Conservation (phyloP, 2,113 vertebrate species). For the Rutilus rutilus region DNA sequence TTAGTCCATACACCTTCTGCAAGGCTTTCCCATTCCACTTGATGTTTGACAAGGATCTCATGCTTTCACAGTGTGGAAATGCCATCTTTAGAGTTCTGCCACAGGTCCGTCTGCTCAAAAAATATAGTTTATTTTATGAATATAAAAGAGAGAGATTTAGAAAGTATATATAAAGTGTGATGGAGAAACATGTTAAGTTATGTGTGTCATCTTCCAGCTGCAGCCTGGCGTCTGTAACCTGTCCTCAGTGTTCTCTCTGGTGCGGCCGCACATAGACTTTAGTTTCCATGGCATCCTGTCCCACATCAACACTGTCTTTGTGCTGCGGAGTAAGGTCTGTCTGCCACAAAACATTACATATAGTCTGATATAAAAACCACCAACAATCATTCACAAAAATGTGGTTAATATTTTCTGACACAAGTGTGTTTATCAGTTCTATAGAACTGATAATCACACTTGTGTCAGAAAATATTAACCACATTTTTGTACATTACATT, state of each 20-base stretch:
- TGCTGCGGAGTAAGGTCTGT: constrained; percentile 94
- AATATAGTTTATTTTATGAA: background rate
- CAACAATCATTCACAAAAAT: background rate
- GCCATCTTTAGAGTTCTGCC: constrained; percentile 97
- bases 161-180: background rate
- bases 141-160: background rate
- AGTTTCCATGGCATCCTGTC: constrained; percentile 98
- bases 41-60: constrained; percentile 94
- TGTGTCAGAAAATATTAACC: no score
- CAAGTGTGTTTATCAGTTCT: background rate
- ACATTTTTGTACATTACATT: no score
- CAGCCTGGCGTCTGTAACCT: constrained; percentile 94
- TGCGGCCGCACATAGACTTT: constrained; percentile 97
- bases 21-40: constrained; percentile 98
- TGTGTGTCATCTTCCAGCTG: constrained; percentile 76
- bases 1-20: constrained; percentile 98
- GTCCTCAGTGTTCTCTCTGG: constrained; percentile 94
- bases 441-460: no score
- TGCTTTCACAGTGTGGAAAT: constrained; percentile 96
- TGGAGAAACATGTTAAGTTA: constrained; percentile 16
- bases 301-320: constrained; percentile 99
- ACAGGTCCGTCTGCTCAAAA: constrained; percentile 79
- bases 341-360: background rate
- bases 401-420: background rate
- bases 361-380: background rate